Conservation (phyloP, 2,113 vertebrate genomes). For the Ellobius talpinus region DNA sequence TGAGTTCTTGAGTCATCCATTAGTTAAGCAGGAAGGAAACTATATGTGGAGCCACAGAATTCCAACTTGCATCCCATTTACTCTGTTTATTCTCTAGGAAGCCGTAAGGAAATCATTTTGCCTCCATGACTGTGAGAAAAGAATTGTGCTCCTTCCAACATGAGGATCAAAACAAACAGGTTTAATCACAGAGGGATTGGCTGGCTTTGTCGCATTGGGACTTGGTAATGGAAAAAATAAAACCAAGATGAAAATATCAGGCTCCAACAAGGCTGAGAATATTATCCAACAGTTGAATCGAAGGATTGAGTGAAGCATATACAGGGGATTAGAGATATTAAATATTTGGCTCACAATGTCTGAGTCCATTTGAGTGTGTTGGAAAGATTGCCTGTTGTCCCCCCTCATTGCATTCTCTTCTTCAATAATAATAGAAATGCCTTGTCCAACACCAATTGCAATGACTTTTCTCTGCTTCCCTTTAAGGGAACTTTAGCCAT, state of each 20-base stretch:
- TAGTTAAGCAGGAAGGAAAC: neutral
- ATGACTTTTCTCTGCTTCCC: neutral
- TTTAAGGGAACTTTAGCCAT: neutral
- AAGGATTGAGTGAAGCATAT: neutral
- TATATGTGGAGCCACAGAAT: neutral
- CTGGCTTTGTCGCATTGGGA: neutral
- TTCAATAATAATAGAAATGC: neutral
- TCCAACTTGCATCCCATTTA: neutral
- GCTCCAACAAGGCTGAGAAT: neutral
- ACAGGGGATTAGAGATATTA: neutral
- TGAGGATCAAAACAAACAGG: neutral
- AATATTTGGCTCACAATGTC: neutral
- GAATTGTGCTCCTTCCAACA: conserved; percentile 15
- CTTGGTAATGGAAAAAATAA: neutral
- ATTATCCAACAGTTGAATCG: neutral
- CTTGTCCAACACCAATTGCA: neutral
- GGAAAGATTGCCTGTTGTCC: neutral
- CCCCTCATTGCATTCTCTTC: neutral
- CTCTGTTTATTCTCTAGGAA: conserved; percentile 24
- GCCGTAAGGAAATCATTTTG: conserved; percentile 7
- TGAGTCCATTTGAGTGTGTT: neutral
- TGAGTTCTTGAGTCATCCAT: neutral
- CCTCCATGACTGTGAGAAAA: neutral
- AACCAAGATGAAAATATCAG: conserved; percentile 4
- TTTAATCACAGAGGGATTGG: neutral